Conservation (phyloP, 2,888 invertebrate genomes). For the Abrostola tripartita region DNA sequence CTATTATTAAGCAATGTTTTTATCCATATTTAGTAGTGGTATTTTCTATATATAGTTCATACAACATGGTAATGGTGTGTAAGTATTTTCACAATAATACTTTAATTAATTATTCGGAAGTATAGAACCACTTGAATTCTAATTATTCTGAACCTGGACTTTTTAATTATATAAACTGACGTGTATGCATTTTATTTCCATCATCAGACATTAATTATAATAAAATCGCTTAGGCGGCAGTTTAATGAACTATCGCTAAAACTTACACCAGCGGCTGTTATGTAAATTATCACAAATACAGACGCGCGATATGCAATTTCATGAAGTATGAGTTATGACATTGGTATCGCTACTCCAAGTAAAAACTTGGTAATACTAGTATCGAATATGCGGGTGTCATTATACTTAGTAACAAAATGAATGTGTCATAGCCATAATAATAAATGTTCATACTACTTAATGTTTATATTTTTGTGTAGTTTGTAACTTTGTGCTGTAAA, state of each 20-base stretch:
- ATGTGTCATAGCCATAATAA: neutral
- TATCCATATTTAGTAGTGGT: constrained; percentile 4
- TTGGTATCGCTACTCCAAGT: too few relatives aligned
- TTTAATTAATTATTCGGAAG: neutral
- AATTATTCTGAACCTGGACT: too few relatives aligned
- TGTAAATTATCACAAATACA: too few relatives aligned
- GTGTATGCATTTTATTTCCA: too few relatives aligned
- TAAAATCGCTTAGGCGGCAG: too few relatives aligned
- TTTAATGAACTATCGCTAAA: too few relatives aligned
- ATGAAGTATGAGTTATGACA: too few relatives aligned
- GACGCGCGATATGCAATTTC: too few relatives aligned
- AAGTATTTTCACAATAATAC: neutral
- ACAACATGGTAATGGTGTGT: constrained; percentile 22
- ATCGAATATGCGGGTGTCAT: constrained; percentile 30
- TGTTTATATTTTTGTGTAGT: neutral
- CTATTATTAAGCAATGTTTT: constrained; percentile 27
- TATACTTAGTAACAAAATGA: constrained; percentile 12
- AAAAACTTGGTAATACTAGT: constrained; percentile 12
- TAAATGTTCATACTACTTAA: neutral
- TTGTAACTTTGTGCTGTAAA: neutral
- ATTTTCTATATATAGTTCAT: constrained; percentile 1
- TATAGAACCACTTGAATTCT: too few relatives aligned
- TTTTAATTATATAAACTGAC: too few relatives aligned
- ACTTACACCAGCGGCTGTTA: too few relatives aligned
- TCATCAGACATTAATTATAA: too few relatives aligned